phyloP scores from a whole-genome alignment of 1,140 invertebrate genomes.

The Metopolophium dirhodum region DNA sequence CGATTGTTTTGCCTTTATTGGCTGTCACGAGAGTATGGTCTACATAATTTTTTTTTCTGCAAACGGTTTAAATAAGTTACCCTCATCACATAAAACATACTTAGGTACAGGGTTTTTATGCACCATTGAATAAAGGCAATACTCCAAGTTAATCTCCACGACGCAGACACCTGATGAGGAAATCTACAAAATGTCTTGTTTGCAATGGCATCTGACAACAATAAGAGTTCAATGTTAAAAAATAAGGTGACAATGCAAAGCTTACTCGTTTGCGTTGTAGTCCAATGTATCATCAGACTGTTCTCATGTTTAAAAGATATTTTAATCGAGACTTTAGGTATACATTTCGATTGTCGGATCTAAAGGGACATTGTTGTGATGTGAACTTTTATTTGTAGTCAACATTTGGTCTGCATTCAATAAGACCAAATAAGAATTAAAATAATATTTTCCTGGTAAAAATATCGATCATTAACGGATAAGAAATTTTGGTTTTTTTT shows the following conservation, averaged over 20 bases:
- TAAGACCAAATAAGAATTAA: too few species aligned
- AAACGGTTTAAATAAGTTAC: not conserved
- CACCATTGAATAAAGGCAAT: not conserved
- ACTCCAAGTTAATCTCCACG: not conserved
- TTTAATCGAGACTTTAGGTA: not conserved
- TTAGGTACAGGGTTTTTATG: too few species aligned
- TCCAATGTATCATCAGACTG: not conserved
- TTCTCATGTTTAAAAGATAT: not conserved
- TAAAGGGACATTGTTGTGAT: not conserved
- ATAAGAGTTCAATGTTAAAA: not conserved
- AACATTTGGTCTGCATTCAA: too few species aligned
- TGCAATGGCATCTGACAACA: not conserved
- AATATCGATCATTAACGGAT: too few species aligned
- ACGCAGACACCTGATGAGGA: not conserved
- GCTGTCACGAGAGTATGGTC: not conserved
- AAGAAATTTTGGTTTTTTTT: too few species aligned
- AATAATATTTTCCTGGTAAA: too few species aligned
- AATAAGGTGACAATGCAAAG: not conserved
- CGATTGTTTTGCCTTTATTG: not conserved
- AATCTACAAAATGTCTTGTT: not conserved
- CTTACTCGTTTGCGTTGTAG: not conserved
- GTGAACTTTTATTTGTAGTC: too few species aligned
- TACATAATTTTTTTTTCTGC: not conserved
- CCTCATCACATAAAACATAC: not conserved
- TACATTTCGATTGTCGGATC: not conserved